phyloP scores from a whole-genome alignment of 2,113 vertebrate species.

The Astur gentilis region DNA sequence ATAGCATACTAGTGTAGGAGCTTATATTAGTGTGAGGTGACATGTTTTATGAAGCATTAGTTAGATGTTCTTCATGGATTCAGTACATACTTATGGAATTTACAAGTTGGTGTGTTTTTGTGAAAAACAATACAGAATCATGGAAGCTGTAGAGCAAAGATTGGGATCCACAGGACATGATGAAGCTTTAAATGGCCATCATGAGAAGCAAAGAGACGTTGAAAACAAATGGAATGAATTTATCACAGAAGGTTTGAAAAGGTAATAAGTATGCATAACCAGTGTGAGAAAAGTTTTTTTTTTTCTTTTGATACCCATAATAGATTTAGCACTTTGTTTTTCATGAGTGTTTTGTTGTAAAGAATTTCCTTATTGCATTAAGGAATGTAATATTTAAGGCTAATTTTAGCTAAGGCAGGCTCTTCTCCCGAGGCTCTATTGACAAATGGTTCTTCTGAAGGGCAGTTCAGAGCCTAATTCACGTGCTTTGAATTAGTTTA shows the following conservation, averaged over 20 bases:
- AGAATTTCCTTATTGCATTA: constrained; percentile 3
- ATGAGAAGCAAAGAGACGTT: background rate
- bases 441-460: constrained; percentile 13
- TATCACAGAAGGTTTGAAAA: background rate
- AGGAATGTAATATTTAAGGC: background rate
- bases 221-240: background rate
- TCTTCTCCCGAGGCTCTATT: background rate
- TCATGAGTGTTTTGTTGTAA: background rate
- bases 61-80: background rate
- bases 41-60: background rate
- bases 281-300: background rate
- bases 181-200: background rate
- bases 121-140: background rate
- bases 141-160: background rate
- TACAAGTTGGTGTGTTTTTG: background rate
- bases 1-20: background rate
- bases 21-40: background rate
- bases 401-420: background rate
- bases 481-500: background rate
- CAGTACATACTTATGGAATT: background rate
- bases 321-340: background rate
- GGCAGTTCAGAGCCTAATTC: background rate
- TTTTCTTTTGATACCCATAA: background rate
- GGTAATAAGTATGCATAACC: background rate
- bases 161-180: background rate